Conservation (phyloP, 2,797 vertebrate species). For the Rhincodon typus region DNA sequence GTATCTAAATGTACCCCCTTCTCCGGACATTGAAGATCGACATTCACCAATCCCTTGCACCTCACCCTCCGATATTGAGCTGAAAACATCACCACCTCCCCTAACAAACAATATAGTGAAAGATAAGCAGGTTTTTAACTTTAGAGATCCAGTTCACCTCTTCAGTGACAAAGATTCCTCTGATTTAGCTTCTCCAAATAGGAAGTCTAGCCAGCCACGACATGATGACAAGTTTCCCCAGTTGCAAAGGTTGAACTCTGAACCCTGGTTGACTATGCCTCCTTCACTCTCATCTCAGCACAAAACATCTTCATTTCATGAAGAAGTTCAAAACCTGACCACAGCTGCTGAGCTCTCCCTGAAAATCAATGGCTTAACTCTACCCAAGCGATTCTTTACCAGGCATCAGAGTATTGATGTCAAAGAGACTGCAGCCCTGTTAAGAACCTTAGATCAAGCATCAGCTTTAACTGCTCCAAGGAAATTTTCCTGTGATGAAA, state of each 20-base stretch:
- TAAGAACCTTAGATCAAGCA: slow-evolving; percentile 58
- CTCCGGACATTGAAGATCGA: slow-evolving; percentile 58
- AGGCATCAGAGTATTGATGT: slow-evolving; percentile 69
- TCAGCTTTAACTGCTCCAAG: slow-evolving; percentile 51
- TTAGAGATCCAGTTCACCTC: slow-evolving; percentile 53
- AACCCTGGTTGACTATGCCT: slow-evolving; percentile 65
- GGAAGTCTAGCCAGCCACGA: slow-evolving; percentile 48
- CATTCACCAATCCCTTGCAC: slow-evolving; percentile 50
- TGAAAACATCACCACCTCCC: slow-evolving; percentile 53
- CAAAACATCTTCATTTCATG: slow-evolving; percentile 63
- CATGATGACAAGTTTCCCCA: slow-evolving; percentile 54
- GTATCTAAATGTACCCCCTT: slow-evolving; percentile 73
- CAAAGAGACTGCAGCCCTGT: slow-evolving; percentile 60
- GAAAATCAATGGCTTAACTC: slow-evolving; percentile 51
- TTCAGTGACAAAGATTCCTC: slow-evolving; percentile 43
- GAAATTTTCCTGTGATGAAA: slow-evolving; percentile 72
- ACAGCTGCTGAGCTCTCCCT: slow-evolving; percentile 57
- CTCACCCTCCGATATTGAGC: slow-evolving; percentile 61
- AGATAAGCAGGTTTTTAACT: slow-evolving; percentile 55
- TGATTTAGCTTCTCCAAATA: slow-evolving; percentile 55
- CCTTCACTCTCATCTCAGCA: slow-evolving; percentile 61
- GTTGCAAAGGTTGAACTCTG: slow-evolving; percentile 57
- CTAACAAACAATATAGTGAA: slow-evolving; percentile 47
- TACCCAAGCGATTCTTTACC: slow-evolving; percentile 55
- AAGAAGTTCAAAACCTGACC: slow-evolving; percentile 60